Conservation (phyloP, 2,888 invertebrate species). For the Monoplex corrugatus region DNA sequence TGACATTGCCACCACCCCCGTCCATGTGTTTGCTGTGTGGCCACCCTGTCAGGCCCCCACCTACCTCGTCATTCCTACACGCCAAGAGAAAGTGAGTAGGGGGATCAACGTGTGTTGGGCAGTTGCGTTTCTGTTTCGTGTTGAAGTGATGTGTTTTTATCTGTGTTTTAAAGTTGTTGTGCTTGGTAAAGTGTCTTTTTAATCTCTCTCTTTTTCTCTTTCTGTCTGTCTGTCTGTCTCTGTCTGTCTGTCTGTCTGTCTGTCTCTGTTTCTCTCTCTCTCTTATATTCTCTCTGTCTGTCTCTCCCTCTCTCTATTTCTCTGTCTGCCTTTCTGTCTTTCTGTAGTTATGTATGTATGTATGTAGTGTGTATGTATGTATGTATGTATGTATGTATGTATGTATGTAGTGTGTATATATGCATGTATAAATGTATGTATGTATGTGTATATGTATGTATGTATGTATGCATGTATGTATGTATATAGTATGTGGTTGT, state of each 20-base stretch:
- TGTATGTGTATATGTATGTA: not conserved
- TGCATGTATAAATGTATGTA: not conserved
- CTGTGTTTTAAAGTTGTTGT: not conserved
- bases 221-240: too few species aligned
- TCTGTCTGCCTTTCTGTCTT: not conserved
- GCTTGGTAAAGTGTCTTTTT: not conserved
- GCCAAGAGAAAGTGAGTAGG: conserved; percentile 94
- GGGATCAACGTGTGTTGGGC: not conserved
- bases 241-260: too few species aligned
- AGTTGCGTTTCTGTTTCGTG: not conserved
- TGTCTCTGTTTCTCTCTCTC: too few species aligned
- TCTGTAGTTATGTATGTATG: not conserved
- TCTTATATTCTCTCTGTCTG: too few species aligned
- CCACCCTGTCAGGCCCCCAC: conserved; percentile 96
- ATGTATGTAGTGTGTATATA: not conserved
- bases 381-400: not conserved
- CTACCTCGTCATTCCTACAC: conserved; percentile 94
- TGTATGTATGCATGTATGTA: not conserved
- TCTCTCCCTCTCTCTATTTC: too few species aligned
- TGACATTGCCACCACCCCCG: conserved; percentile 87
- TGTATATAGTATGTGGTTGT: too few species aligned
- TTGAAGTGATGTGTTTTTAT: not conserved
- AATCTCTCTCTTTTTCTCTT: too few species aligned
- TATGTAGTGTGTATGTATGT: not conserved
- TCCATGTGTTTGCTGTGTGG: conserved; percentile 94